Conservation (phyloP, 2,113 vertebrate species). For the Mobula birostris region DNA sequence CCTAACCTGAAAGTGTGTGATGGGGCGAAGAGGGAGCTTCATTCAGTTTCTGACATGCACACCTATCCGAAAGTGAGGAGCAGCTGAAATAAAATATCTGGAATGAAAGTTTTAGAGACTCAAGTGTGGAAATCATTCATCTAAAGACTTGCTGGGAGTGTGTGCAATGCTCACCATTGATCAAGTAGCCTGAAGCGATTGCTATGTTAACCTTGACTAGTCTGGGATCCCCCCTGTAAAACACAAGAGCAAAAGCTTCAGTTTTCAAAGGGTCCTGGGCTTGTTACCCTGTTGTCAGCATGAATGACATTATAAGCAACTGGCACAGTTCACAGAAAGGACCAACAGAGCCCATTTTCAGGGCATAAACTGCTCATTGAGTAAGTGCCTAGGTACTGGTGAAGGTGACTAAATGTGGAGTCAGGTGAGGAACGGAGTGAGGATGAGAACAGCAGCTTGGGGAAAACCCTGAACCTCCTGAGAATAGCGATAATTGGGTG, state of each 20-base stretch:
- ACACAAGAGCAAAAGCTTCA: slow-evolving; percentile 29
- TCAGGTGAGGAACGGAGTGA: too few relatives aligned
- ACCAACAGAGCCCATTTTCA: too few relatives aligned
- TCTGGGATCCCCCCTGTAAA: slow-evolving; percentile 69
- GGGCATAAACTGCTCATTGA: too few relatives aligned
- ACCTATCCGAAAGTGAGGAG: too few relatives aligned
- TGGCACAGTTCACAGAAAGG: too few relatives aligned
- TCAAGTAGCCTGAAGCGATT: slow-evolving; percentile 70
- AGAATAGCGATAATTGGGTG: neutral
- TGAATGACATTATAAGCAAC: neutral
- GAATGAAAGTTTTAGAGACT: neutral
- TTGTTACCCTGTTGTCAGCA: too few relatives aligned
- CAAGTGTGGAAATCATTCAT: neutral
- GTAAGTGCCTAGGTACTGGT: too few relatives aligned
- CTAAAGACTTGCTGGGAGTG: neutral
- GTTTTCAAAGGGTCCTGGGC: neutral
- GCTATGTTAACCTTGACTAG: slow-evolving; percentile 70
- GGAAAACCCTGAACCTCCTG: neutral
- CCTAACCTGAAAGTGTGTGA: too few relatives aligned
- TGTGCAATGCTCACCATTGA: slow-evolving; percentile 55
- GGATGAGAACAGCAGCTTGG: neutral
- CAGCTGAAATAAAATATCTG: too few relatives aligned
- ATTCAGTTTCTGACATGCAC: too few relatives aligned
- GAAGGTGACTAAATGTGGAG: too few relatives aligned
- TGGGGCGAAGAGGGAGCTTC: too few relatives aligned